phyloP scores from a whole-genome alignment of 2,888 invertebrate species.

The Brachypterus glaber region DNA sequence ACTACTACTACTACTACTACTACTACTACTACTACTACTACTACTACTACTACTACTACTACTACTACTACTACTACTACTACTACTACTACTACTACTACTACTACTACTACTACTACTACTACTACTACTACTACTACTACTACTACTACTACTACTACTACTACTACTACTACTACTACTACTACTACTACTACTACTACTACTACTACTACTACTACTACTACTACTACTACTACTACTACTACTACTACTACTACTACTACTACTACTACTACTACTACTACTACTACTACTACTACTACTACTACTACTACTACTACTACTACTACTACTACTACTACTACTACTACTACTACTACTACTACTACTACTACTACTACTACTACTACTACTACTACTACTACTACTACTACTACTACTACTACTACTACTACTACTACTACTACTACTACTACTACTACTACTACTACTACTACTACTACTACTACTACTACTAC shows the following conservation, averaged over 20 bases:
- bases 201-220: slow-evolving; percentile 2
- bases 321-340: slow-evolving; percentile 2
- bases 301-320: slow-evolving; percentile 2
- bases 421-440: slow-evolving; percentile 1
- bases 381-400: slow-evolving; percentile 2
- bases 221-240: slow-evolving; percentile 2
- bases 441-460: slow-evolving; percentile 2
- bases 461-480: slow-evolving; percentile 2
- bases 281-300: slow-evolving; percentile 2
- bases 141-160: slow-evolving; percentile 2
- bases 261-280: slow-evolving; percentile 2
- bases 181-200: slow-evolving; percentile 2
- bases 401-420: slow-evolving; percentile 2
- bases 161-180: slow-evolving; percentile 2
- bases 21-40: slow-evolving; percentile 2
- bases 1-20: slow-evolving; percentile 2
- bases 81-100: slow-evolving; percentile 2
- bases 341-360: slow-evolving; percentile 2
- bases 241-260: slow-evolving; percentile 2
- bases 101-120: slow-evolving; percentile 2
- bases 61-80: slow-evolving; percentile 2
- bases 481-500: slow-evolving; percentile 2
- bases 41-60: slow-evolving; percentile 2
- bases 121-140: slow-evolving; percentile 2
- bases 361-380: slow-evolving; percentile 2